Percentiles rank a stretch among this genome's conserved stretches.
Evolutionary conservation across 2,797 vertebrate species (phyloP).

Genomic region (Decapterus maruadsi): DNA sequence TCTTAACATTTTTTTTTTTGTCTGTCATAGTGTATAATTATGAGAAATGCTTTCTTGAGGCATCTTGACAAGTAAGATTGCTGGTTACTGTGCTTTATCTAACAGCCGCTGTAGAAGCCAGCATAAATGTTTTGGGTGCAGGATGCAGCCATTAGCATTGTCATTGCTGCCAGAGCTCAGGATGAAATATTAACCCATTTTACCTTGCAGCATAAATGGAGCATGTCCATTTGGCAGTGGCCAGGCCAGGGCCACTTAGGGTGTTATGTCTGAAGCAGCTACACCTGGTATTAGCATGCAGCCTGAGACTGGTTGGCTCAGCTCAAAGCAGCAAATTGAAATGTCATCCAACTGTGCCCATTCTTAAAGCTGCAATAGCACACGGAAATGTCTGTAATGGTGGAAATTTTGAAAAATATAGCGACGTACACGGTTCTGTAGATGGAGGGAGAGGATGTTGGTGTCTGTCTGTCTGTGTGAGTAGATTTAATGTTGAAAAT

Average conservation of each 20-base stretch:
- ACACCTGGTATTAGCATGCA: neutral
- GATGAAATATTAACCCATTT: neutral
- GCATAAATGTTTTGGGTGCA: neutral
- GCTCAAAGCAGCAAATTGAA: neutral
- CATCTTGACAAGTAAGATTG: neutral
- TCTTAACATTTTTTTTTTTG: neutral
- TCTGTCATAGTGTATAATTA: neutral
- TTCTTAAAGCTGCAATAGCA: neutral
- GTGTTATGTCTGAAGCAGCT: neutral
- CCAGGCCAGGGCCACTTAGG: neutral
- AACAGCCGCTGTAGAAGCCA: neutral
- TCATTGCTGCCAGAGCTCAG: neutral
- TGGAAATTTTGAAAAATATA: too few species aligned
- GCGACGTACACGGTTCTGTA: too few species aligned
- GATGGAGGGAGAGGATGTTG: neutral
- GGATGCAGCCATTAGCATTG: neutral
- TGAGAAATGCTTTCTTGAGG: neutral
- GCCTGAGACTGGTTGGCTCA: neutral
- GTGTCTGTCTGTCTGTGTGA: neutral
- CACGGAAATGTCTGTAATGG: neutral
- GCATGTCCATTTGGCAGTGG: neutral
- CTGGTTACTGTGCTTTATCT: neutral
- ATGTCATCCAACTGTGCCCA: neutral
- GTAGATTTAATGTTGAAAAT: neutral
- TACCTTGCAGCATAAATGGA: neutral